These are phyloP conservation scores for Pollimyrus isidori DNA, from an alignment of 2,113 vertebrate species.

Conservation along the genomic window DNA sequence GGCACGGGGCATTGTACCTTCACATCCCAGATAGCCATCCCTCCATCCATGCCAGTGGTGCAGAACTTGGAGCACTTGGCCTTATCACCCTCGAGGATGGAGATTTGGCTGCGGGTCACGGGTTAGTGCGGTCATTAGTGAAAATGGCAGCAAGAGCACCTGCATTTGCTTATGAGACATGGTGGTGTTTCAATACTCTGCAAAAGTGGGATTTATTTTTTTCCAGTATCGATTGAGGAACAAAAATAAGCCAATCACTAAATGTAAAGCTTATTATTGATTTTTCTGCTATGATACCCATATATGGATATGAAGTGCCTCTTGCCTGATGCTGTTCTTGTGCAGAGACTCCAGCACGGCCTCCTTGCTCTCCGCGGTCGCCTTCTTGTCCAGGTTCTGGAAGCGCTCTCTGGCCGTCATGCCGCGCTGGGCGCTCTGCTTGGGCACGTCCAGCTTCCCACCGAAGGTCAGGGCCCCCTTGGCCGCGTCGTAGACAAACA, in stretches of 20 bases:
- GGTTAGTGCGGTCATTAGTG: neutral
- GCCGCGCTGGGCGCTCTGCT: constrained; percentile 84
- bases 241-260: neutral
- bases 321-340: constrained; percentile 96
- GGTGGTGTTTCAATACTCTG: neutral
- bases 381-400: constrained; percentile 95
- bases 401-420: constrained; percentile 89
- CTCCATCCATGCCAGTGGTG: constrained; percentile 94
- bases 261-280: neutral
- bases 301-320: neutral
- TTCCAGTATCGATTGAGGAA: neutral
- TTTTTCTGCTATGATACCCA: neutral
- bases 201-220: neutral
- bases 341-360: constrained; percentile 74
- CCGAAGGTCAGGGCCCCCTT: constrained; percentile 67
- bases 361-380: constrained; percentile 63
- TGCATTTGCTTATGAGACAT: neutral
- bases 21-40: constrained; percentile 91
- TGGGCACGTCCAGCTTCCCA: constrained; percentile 85
- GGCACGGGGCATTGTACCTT: constrained; percentile 65
- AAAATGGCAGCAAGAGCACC: neutral
- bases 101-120: constrained; percentile 75
- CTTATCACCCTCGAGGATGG: constrained; percentile 74
- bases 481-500: constrained; percentile 76
- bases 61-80: constrained; percentile 85